These are phyloP conservation scores for Urocolius indicus DNA, from an alignment of 2,113 vertebrate genomes.

Conservation along the genomic window DNA sequence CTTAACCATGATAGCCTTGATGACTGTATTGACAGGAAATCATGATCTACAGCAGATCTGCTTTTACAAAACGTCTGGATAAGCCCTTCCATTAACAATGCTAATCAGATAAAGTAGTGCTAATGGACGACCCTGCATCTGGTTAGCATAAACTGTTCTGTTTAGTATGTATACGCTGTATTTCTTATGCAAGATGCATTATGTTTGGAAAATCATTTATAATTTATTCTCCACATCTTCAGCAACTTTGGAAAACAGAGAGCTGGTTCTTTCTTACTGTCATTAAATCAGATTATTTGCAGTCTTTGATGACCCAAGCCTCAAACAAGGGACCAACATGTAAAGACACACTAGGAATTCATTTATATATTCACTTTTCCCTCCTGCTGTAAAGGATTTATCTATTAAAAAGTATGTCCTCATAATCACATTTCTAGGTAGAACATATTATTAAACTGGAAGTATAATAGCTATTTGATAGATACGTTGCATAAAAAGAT, in stretches of 20 bases:
- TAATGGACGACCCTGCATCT: conserved; percentile 61
- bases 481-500: background rate
- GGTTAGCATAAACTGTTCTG: conserved; percentile 1
- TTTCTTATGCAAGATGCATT: background rate
- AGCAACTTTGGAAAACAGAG: conserved; percentile 6
- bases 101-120: conserved; percentile 67
- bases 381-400: background rate
- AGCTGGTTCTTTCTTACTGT: background rate
- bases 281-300: background rate
- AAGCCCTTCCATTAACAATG: conserved; percentile 64
- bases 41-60: conserved; percentile 59
- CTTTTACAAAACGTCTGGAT: conserved; percentile 41
- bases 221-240: conserved; percentile 23
- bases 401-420: background rate
- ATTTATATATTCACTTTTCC: background rate
- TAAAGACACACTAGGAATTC: background rate
- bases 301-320: background rate
- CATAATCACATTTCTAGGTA: background rate
- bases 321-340: background rate
- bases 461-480: background rate
- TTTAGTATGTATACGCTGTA: background rate
- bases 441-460: background rate
- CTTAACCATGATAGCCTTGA: background rate
- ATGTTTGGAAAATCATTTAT: conserved; percentile 4
- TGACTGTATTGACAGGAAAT: conserved; percentile 59